These are phyloP conservation scores for Prolemur simus DNA, from an alignment of 2,113 vertebrate genomes.

Conservation along the genomic window DNA sequence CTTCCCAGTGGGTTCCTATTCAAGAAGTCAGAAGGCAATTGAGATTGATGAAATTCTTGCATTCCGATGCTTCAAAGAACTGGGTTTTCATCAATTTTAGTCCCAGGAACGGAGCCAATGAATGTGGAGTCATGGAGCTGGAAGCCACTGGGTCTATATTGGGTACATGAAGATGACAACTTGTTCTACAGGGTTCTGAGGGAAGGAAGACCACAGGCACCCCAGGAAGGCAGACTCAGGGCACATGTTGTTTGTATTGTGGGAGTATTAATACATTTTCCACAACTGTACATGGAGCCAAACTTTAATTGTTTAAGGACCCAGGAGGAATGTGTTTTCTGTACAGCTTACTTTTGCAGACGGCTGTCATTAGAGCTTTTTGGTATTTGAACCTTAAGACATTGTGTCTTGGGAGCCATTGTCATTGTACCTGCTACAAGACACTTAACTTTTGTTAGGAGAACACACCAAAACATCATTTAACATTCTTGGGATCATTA, in stretches of 20 bases:
- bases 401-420: background rate
- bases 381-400: background rate
- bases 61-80: background rate
- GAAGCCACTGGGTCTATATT: background rate
- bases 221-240: accelerated
- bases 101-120: background rate
- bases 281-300: background rate
- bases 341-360: background rate
- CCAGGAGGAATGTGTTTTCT: background rate
- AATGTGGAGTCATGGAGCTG: background rate
- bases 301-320: background rate
- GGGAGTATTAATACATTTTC: background rate
- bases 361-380: background rate
- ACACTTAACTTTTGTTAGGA: background rate
- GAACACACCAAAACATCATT: no score
- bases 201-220: accelerated
- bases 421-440: background rate
- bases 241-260: background rate
- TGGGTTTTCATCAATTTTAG: background rate
- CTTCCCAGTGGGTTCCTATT: background rate
- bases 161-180: accelerated
- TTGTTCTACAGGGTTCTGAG: background rate
- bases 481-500: background rate
- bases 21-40: background rate
- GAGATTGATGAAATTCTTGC: background rate